Base-by-base conservation (phyloP, 2,113 vertebrate genomes). In the Festucalex cinctus region DNA sequence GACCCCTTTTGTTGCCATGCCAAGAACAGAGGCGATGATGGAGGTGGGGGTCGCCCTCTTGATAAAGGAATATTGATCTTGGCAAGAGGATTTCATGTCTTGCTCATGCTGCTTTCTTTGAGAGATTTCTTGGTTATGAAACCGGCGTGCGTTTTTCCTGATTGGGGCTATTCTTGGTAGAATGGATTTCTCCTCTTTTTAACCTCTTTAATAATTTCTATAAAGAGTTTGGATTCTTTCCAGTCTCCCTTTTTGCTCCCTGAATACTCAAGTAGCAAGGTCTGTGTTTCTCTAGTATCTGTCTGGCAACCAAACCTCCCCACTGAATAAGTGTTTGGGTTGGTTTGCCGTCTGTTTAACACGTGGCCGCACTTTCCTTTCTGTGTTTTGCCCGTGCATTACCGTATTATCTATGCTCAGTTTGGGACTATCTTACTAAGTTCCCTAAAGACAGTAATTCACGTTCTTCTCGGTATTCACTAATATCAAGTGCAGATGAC, bases 1-100 rank as follows among this genome's bases (percentile, higher is more conserved):
- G 86, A 85, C 79, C 66, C 26, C 64, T 36, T 54, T 63, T 71
- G 71, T 78, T 85, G 69, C 67, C 39, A 20, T 76, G 54, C 20
- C 1, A 36, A 58, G 74, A 66, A 72, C 51, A 13, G 70, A 73
- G 73, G 78, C 81, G 79, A 69, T 85, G 85, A 89, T 88, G 80
- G 82, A 89, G 73, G 70, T 78, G 71, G 70, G 74, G 88, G 74
- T 83, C 72, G 17, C 26, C 43, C 57, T 56, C 65, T 59, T 59
- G 48, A 80, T 86, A 75, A 75, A 85, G 88, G 83, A 90, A 88
- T 87, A 89, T 90, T 90, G 86, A 78, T 88, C 53, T 90, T 89
- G 88, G 87, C 79, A 54, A 78, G 58, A 81, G 66, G 20, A 82
- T 72, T 64, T 54, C 74, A 12, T 53, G 49, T 60, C 64, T 78